phyloP scores from a whole-genome alignment of 2,113 vertebrate species.

The Oenanthe melanoleuca region DNA sequence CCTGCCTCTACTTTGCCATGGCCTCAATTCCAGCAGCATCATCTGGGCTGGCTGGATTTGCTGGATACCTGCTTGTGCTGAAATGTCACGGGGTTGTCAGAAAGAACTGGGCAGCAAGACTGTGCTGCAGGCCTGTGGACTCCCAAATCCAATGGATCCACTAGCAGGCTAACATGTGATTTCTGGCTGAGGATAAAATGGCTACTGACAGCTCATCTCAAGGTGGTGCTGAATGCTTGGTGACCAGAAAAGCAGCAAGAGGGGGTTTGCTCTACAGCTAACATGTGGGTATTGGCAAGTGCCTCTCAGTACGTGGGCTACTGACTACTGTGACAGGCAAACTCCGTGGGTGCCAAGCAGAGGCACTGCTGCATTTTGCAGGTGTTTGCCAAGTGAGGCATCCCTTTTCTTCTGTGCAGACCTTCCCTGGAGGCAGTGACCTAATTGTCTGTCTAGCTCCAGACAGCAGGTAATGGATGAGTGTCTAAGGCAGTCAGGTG shows the following conservation, averaged over 20 bases:
- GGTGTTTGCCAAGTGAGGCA: neutral
- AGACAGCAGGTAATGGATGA: neutral
- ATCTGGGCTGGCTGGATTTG: neutral
- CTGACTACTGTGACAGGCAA: neutral
- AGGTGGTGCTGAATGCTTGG: accelerated
- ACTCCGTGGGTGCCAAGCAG: neutral
- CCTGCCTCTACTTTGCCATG: constrained; percentile 8
- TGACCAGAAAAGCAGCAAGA: neutral
- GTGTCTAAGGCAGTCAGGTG: neutral
- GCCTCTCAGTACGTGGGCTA: neutral
- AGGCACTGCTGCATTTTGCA: neutral
- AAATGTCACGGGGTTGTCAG: neutral
- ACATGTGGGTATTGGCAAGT: accelerated
- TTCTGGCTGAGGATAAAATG: neutral
- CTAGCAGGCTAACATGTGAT: neutral
- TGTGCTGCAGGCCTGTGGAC: accelerated
- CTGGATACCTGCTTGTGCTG: neutral
- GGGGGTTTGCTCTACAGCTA: neutral
- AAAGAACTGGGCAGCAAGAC: neutral
- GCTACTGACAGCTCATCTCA: neutral
- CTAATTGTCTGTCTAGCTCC: neutral
- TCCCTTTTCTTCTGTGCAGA: neutral
- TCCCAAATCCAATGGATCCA: neutral
- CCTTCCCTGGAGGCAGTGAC: neutral
- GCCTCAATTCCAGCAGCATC: constrained; percentile 14